Evolutionary conservation across 2,888 invertebrate species (phyloP), one percentile per base, ranked within the genome.

Genomic region (Pilophorus perplexus): DNA sequence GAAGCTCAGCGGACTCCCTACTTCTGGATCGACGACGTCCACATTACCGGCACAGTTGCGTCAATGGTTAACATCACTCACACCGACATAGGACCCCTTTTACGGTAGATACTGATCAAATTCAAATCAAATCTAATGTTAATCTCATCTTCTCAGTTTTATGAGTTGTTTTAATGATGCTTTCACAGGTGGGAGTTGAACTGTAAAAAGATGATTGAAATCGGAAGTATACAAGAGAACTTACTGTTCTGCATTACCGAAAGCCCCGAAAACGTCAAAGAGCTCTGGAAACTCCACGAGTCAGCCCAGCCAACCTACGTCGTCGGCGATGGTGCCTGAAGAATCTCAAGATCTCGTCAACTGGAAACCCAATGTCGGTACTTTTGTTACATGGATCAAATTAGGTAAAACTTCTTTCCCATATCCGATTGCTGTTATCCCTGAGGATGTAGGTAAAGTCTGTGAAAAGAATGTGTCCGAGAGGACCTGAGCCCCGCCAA

Each of bases 21-120:
- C 74, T 89, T 90, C 78, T 90, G 90, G 90, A 87, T 90, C 55
- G 90, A 91, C 74, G 90, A 90, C 76, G 88, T 88, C 33, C 88
- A 87, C 73, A 80, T 90, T 37, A 90, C 90, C 0, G 90, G 90
- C 22, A 71, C 83, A 0, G 74, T 85, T 64, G 83, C 84, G 0
- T 77, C 80, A 71, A 80, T 80, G 73, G 77, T 81, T 6, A 82
- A 83, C 70, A 74, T 85, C n/a, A 76, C 79, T 0, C 81, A 83
- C 55, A 82, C 83, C 0, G 38, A 48, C 52, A 27, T 52, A 3
- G 52, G 27, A 52, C 14, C 52, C 2, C 27, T 52, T 4, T 12
- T 48, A n/a, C 16, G 48, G 48, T 48, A 20, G n/a, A 3, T 6
- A 14, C 44, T 14, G 16, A 42, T 42, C 14, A 42, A 42, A 12